Conservation (phyloP, 1,140 invertebrate genomes). For the Hycleus cichorii region DNA sequence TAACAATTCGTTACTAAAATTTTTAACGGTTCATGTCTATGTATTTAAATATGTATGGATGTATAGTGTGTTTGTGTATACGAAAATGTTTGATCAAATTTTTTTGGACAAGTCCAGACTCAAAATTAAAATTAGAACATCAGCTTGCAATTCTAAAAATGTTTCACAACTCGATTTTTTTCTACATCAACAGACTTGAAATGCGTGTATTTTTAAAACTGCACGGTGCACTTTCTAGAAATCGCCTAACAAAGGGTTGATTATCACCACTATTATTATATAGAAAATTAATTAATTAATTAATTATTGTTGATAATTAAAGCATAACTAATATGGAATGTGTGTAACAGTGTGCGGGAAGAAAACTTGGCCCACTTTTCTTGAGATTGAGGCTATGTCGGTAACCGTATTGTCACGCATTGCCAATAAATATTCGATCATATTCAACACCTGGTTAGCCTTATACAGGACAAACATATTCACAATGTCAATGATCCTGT, state of each 20-base stretch:
- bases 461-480: neutral
- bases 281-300: neutral
- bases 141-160: no score
- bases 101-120: no score
- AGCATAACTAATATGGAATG: constrained; percentile 10
- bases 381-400: constrained; percentile 10
- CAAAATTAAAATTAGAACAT: no score
- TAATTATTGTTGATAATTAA: neutral
- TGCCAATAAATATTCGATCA: constrained; percentile 6
- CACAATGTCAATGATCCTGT: no score
- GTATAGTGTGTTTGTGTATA: no score
- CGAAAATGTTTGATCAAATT: no score
- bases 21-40: no score
- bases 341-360: neutral
- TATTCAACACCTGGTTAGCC: neutral
- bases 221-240: neutral
- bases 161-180: no score
- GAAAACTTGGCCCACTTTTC: constrained; percentile 15
- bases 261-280: neutral
- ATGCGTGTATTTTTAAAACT: no score
- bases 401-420: constrained; percentile 11
- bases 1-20: no score
- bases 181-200: no score
- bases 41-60: no score
- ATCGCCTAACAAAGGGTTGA: neutral